Conservation (phyloP, 1,140 invertebrate species). For the Drosophila baimaii region DNA sequence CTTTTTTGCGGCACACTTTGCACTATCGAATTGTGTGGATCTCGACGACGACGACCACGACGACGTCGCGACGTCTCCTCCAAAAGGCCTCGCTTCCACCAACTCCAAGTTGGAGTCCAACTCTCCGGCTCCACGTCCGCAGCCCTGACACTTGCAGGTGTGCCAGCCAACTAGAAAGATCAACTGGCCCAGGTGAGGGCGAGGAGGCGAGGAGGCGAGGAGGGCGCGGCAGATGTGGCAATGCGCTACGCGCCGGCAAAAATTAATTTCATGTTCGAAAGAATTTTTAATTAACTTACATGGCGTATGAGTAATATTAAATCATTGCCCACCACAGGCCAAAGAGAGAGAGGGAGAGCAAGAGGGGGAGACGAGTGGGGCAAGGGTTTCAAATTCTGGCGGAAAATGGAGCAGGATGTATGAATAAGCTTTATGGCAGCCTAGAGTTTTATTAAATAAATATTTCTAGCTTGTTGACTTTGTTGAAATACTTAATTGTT, state of each 20-base stretch:
- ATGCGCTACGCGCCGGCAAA: conserved; percentile 55
- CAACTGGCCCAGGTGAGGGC: conserved; percentile 12
- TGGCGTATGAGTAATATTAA: conserved; percentile 68
- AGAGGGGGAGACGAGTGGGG: not conserved
- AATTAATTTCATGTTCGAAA: conserved; percentile 65
- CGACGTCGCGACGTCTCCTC: conserved; percentile 42
- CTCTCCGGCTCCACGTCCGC: conserved; percentile 55
- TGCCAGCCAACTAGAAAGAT: conserved; percentile 60
- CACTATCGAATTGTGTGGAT: conserved; percentile 77
- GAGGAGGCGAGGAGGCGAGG: too few species aligned
- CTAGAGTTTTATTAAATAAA: not conserved
- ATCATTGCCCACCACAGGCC: conserved; percentile 34
- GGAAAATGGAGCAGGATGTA: conserved; percentile 14
- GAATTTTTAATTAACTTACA: conserved; percentile 75
- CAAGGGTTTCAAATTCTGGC: not conserved
- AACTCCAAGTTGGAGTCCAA: conserved; percentile 27
- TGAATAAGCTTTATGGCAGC: not conserved
- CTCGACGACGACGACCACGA: conserved; percentile 36
- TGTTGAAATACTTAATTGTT: not conserved
- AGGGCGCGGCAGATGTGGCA: conserved; percentile 17
- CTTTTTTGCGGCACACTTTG: conserved; percentile 72
- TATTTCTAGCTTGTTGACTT: conserved; percentile 3
- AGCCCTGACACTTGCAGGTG: conserved; percentile 78
- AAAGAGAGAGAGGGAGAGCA: not conserved
- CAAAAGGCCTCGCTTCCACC: conserved; percentile 7